Conservation (phyloP, 2,113 vertebrate species). For the Tragelaphus scriptus region DNA sequence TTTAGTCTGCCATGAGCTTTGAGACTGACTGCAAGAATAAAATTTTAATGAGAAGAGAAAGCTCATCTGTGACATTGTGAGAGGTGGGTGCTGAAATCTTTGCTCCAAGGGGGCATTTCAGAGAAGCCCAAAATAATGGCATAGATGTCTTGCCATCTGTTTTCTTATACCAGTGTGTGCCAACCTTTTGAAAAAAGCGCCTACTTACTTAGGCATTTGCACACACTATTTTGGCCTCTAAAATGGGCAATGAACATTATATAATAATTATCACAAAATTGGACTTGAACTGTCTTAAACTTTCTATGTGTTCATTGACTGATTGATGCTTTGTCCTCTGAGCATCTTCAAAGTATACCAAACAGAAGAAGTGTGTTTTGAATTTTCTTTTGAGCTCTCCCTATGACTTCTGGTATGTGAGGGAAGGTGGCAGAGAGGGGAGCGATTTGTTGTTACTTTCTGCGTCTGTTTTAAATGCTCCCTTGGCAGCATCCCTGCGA, state of each 20-base stretch:
- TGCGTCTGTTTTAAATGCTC: slow-evolving; percentile 42
- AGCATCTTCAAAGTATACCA: slow-evolving; percentile 56
- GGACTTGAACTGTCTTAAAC: slow-evolving; percentile 38
- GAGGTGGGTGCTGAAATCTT: slow-evolving; percentile 40
- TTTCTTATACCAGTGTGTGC: slow-evolving; percentile 10
- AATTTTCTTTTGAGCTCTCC: slow-evolving; percentile 32
- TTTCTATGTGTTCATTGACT: background rate
- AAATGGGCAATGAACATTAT: background rate
- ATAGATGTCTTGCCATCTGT: background rate
- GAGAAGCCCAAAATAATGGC: slow-evolving; percentile 36
- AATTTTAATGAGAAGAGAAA: slow-evolving; percentile 42
- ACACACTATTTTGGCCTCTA: slow-evolving; percentile 25
- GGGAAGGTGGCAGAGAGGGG: background rate
- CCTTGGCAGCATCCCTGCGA: background rate
- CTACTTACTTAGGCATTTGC: background rate
- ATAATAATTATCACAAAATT: slow-evolving; percentile 34
- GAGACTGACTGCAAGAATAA: background rate
- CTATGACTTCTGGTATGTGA: slow-evolving; percentile 7
- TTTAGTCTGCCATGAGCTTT: background rate
- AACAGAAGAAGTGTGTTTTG: slow-evolving; percentile 11
- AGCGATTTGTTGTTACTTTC: background rate
- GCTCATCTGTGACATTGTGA: slow-evolving; percentile 27
- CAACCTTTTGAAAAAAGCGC: slow-evolving; percentile 22
- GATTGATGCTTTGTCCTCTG: background rate
- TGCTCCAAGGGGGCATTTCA: background rate